Percentiles rank a stretch among this genome's conserved stretches.
phyloP scores from a whole-genome alignment of 2,113 vertebrate genomes.

The Caretta caretta region DNA sequence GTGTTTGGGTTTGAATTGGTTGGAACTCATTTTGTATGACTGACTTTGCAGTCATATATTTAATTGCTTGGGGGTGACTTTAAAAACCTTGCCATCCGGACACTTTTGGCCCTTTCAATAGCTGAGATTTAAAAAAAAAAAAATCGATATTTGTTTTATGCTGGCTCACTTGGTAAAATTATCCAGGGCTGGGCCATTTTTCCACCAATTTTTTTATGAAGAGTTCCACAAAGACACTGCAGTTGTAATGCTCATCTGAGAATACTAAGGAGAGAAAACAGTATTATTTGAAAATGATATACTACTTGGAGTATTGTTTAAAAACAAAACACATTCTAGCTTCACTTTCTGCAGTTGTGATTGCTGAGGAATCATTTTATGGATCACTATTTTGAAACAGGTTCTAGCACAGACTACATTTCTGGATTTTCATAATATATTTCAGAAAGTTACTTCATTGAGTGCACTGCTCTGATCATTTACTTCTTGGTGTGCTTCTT shows the following conservation, averaged over 20 bases:
- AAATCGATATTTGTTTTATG: fast-evolving
- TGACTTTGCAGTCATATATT: neutral
- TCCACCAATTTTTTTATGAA: neutral
- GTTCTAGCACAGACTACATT: neutral
- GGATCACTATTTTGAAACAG: neutral
- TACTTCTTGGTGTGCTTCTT: neutral
- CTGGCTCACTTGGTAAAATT: neutral
- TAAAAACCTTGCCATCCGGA: neutral
- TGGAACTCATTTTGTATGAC: neutral
- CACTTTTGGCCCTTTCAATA: neutral
- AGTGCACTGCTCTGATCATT: neutral
- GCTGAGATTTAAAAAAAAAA: neutral
- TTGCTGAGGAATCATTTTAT: neutral
- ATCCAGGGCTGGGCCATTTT: neutral
- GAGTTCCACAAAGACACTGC: neutral
- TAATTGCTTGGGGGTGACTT: neutral
- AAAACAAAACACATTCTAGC: neutral
- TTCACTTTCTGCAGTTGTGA: neutral
- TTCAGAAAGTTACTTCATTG: neutral
- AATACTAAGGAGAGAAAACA: neutral
- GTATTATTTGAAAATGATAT: neutral
- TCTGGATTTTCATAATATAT: neutral
- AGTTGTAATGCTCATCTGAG: neutral
- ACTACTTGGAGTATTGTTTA: neutral
- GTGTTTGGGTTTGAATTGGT: neutral